phyloP scores from a whole-genome alignment of 1,140 invertebrate species.

The Patella vulgata region DNA sequence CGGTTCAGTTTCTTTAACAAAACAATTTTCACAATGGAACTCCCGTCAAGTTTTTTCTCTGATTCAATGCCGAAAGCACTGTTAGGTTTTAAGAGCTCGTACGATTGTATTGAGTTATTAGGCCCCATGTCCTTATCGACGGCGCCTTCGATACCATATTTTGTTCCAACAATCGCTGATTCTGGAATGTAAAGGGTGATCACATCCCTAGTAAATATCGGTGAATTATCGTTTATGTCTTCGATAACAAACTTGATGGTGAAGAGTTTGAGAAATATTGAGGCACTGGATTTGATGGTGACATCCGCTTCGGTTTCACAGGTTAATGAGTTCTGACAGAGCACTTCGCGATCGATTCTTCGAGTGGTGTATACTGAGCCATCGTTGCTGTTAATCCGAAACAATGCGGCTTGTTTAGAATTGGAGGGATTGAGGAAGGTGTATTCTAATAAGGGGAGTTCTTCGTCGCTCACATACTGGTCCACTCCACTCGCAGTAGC shows the following conservation, averaged over 20 bases:
- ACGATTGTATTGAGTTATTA: constrained; percentile 53
- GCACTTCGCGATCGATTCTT: constrained; percentile 51
- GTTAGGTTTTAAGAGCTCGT: constrained; percentile 44
- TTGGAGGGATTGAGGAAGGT: constrained; percentile 31
- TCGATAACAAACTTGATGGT: constrained; percentile 47
- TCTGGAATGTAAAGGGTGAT: constrained; percentile 60
- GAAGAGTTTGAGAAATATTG: constrained; percentile 47
- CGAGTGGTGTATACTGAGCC: constrained; percentile 49
- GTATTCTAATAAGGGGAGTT: constrained; percentile 21
- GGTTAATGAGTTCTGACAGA: constrained; percentile 33
- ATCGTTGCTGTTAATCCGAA: constrained; percentile 42
- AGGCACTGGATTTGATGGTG: constrained; percentile 37
- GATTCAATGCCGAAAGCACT: constrained; percentile 47
- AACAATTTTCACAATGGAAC: constrained; percentile 44
- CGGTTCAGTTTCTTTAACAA: constrained; percentile 74
- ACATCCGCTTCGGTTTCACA: constrained; percentile 52
- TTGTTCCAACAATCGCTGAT: constrained; percentile 68
- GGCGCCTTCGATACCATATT: constrained; percentile 73
- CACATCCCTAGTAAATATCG: constrained; percentile 73
- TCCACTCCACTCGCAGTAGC: constrained; percentile 13
- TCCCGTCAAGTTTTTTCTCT: constrained; percentile 48
- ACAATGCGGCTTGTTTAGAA: constrained; percentile 28
- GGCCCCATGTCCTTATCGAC: constrained; percentile 71
- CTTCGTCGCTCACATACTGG: constrained; percentile 12
- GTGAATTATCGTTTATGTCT: constrained; percentile 95